Conservation (phyloP, 2,113 vertebrate genomes). For the Corythaixoides concolor region DNA sequence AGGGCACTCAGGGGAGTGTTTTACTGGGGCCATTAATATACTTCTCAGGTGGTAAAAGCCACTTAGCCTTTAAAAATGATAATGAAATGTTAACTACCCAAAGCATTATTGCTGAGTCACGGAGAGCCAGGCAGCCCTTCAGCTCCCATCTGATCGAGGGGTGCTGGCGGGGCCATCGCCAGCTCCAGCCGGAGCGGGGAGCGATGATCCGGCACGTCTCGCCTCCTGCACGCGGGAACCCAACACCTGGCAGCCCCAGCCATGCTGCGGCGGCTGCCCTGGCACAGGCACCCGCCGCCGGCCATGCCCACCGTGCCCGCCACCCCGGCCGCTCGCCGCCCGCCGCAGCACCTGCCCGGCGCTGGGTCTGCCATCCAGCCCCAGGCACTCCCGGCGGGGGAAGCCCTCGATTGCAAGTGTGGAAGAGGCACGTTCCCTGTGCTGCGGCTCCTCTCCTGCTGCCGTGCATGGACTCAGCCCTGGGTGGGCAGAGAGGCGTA, state of each 20-base stretch:
- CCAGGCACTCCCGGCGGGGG: fast-evolving
- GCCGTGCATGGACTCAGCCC: fast-evolving
- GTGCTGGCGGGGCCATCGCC: not conserved
- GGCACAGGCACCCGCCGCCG: fast-evolving
- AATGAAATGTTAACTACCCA: slow-evolving; percentile 74
- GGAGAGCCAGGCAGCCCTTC: slow-evolving; percentile 23
- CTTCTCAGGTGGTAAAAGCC: slow-evolving; percentile 73
- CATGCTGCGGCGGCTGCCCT: fast-evolving
- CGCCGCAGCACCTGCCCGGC: fast-evolving
- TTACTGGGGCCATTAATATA: slow-evolving; percentile 70
- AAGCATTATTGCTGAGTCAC: slow-evolving; percentile 73
- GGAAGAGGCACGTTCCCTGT: not conserved
- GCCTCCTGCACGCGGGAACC: fast-evolving
- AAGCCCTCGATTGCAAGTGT: fast-evolving
- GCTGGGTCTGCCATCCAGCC: fast-evolving
- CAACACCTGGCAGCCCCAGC: not conserved
- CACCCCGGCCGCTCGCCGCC: fast-evolving
- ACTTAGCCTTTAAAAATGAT: slow-evolving; percentile 74
- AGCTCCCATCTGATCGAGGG: not conserved
- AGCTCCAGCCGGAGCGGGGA: fast-evolving
- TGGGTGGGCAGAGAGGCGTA: not conserved
- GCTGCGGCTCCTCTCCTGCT: not conserved
- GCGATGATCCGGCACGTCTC: fast-evolving
- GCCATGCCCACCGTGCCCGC: fast-evolving
- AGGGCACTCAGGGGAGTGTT: slow-evolving; percentile 70